These are phyloP conservation scores for Nycticebus coucang DNA, from an alignment of 2,113 vertebrate species.

Conservation along the genomic window DNA sequence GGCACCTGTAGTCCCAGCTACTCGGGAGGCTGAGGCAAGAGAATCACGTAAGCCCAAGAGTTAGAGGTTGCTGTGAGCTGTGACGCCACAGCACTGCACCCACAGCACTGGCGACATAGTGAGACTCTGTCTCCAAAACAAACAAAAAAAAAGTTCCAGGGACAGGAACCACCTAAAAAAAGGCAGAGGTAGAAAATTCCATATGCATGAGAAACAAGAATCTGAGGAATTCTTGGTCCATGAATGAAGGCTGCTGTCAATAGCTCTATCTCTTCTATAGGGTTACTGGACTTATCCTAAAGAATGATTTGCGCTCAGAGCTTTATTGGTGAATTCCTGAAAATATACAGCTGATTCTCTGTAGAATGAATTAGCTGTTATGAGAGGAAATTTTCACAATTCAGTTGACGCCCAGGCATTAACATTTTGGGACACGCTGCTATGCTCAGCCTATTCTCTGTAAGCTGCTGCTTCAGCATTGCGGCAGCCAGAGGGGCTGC, in stretches of 20 bases:
- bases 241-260: conserved; percentile 15
- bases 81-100: no score
- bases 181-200: not conserved
- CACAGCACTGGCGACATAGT: no score
- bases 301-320: not conserved
- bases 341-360: not conserved
- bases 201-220: not conserved
- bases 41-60: no score
- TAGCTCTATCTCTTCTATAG: not conserved
- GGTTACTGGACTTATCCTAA: conserved; percentile 12
- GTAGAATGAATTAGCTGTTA: not conserved
- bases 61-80: no score
- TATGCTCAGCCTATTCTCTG: not conserved
- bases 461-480: not conserved
- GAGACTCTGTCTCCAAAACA: no score
- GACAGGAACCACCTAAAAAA: not conserved
- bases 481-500: not conserved
- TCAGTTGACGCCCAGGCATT: not conserved
- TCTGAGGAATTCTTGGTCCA: not conserved
- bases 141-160: not conserved
- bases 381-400: not conserved
- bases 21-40: no score
- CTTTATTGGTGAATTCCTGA: conserved; percentile 36
- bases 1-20: no score
- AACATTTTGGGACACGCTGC: not conserved